Evolutionary conservation across 2,888 invertebrate species (phyloP).

Genomic region (Thalpophila matura): DNA sequence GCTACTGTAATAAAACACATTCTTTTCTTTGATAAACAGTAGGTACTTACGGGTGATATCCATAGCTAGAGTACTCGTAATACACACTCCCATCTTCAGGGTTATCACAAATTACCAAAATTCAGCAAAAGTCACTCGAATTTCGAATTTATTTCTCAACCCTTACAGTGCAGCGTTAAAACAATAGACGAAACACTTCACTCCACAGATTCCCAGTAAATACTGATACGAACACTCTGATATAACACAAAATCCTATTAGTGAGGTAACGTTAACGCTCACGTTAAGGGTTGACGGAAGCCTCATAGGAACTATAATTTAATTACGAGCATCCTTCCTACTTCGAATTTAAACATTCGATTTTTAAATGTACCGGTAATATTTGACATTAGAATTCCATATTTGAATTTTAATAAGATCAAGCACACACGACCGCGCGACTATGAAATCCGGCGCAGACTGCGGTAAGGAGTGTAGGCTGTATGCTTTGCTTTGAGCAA

Average conservation of each 20-base stretch:
- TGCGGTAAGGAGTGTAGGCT: slow-evolving; percentile 69
- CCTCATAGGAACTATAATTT: slow-evolving; percentile 76
- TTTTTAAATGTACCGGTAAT: slow-evolving; percentile 50
- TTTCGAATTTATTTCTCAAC: background rate
- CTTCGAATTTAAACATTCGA: slow-evolving; percentile 43
- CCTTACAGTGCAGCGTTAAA: slow-evolving; percentile 48
- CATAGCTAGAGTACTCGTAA: slow-evolving; percentile 85
- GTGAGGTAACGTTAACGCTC: slow-evolving; percentile 68
- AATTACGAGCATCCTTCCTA: slow-evolving; percentile 70
- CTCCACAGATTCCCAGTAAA: slow-evolving; percentile 59
- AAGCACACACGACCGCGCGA: slow-evolving; percentile 70
- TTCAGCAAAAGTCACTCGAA: slow-evolving; percentile 19
- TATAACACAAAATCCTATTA: slow-evolving; percentile 73
- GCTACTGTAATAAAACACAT: slow-evolving; percentile 16
- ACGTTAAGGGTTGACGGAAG: slow-evolving; percentile 75
- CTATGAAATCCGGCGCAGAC: slow-evolving; percentile 67
- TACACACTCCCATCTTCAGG: slow-evolving; percentile 82
- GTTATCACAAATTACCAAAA: slow-evolving; percentile 45
- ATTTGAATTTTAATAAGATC: slow-evolving; percentile 35
- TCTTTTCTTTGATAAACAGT: background rate
- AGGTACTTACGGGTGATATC: slow-evolving; percentile 87
- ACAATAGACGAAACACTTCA: slow-evolving; percentile 59
- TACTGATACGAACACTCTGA: slow-evolving; percentile 64
- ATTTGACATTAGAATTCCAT: slow-evolving; percentile 45
- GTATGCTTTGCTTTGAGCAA: slow-evolving; percentile 72